These are phyloP conservation scores for Electrona antarctica DNA, from an alignment of 2,113 vertebrate species.

Conservation along the genomic window DNA sequence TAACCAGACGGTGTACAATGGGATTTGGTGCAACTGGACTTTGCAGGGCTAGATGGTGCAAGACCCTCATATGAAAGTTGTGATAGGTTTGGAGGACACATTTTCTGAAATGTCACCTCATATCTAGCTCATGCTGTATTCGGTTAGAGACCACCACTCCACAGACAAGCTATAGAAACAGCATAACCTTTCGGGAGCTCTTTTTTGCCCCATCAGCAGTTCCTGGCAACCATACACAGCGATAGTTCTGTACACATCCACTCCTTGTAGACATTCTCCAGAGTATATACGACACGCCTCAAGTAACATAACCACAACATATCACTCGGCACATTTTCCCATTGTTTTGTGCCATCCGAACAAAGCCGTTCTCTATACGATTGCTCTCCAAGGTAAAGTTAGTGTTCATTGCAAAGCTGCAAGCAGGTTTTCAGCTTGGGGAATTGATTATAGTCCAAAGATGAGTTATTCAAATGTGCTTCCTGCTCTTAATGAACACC, in stretches of 20 bases:
- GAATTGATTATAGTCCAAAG: slow-evolving; percentile 61
- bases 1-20: background rate
- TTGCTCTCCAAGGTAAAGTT: slow-evolving; percentile 45
- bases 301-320: background rate
- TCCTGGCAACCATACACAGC: slow-evolving; percentile 22
- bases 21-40: slow-evolving; percentile 19
- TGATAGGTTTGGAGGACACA: slow-evolving; percentile 50
- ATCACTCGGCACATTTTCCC: slow-evolving; percentile 7
- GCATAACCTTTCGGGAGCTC: slow-evolving; percentile 49
- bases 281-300: too few relatives aligned
- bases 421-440: slow-evolving; percentile 33
- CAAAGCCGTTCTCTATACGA: background rate
- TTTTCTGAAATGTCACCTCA: slow-evolving; percentile 51
- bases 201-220: slow-evolving; percentile 52
- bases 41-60: background rate
- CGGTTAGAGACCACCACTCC: slow-evolving; percentile 44
- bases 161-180: slow-evolving; percentile 36
- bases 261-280: slow-evolving; percentile 9
- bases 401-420: slow-evolving; percentile 50
- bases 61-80: slow-evolving; percentile 3
- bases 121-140: slow-evolving; percentile 37
- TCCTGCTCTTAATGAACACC: slow-evolving; percentile 61
- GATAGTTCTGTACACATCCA: background rate
- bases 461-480: slow-evolving; percentile 51
- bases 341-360: background rate